Conservation (phyloP, 2,888 invertebrate species). For the Dynastes maya region DNA sequence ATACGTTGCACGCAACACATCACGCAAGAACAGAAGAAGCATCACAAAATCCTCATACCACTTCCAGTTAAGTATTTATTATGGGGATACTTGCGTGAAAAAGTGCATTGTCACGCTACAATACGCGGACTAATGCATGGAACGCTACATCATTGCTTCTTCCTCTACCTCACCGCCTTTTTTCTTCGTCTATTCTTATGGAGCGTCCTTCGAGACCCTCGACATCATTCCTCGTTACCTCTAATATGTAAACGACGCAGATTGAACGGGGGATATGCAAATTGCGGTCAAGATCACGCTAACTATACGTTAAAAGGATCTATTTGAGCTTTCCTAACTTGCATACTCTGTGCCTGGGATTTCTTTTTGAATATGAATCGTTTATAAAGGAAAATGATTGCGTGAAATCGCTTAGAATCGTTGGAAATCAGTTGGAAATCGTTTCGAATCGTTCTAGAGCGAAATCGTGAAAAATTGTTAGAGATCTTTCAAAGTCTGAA, state of each 20-base stretch:
- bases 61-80: slow-evolving; percentile 30
- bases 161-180: not conserved
- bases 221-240: not conserved
- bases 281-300: slow-evolving; percentile 21
- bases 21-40: not conserved
- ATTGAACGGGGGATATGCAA: not conserved
- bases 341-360: too few relatives aligned
- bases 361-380: too few relatives aligned
- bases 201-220: not conserved
- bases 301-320: not conserved
- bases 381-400: too few relatives aligned
- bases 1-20: not conserved
- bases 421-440: too few relatives aligned
- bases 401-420: too few relatives aligned
- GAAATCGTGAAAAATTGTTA: too few relatives aligned
- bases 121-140: slow-evolving; percentile 19
- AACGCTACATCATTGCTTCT: not conserved
- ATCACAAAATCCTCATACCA: slow-evolving; percentile 27
- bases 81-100: slow-evolving; percentile 28
- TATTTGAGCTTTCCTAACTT: too few relatives aligned
- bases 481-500: too few relatives aligned
- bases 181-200: not conserved
- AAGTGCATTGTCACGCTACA: slow-evolving; percentile 42
- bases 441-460: too few relatives aligned
- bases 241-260: not conserved